phyloP scores from a whole-genome alignment of 2,113 vertebrate genomes.

The Pelecanus crispus region DNA sequence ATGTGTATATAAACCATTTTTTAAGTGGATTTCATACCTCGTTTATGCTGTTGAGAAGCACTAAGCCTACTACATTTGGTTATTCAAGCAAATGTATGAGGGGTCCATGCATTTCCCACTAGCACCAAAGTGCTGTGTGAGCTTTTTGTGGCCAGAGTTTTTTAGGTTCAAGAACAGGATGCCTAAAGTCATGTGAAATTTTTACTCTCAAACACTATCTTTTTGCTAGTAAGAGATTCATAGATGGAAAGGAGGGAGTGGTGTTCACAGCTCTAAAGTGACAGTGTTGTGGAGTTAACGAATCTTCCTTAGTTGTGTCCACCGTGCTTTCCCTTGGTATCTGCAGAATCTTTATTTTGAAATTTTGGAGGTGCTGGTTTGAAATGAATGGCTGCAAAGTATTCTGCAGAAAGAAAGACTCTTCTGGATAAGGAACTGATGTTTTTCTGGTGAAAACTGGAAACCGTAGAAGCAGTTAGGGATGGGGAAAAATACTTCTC shows the following conservation, averaged over 20 bases:
- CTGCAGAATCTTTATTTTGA: background rate
- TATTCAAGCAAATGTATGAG: background rate
- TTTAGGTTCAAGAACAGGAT: background rate
- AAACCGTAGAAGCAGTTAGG: background rate
- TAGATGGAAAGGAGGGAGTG: background rate
- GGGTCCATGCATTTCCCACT: background rate
- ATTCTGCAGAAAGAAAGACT: background rate
- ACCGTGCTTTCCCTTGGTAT: background rate
- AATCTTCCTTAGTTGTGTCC: background rate
- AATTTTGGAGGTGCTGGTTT: background rate
- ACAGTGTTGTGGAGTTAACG: background rate
- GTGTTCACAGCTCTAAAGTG: background rate
- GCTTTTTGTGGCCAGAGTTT: background rate
- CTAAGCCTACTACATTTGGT: background rate
- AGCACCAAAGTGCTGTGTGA: fast-evolving
- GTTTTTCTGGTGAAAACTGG: background rate
- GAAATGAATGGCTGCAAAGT: background rate
- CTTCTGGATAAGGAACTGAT: background rate
- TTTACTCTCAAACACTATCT: background rate
- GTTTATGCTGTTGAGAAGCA: background rate
- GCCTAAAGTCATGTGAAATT: background rate
- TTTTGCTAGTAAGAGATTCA: background rate
- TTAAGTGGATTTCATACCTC: background rate
- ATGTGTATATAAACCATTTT: background rate
- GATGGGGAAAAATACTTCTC: background rate